Evolutionary conservation across 2,888 invertebrate genomes (phyloP).

Genomic region (Drosophila phalerata): DNA sequence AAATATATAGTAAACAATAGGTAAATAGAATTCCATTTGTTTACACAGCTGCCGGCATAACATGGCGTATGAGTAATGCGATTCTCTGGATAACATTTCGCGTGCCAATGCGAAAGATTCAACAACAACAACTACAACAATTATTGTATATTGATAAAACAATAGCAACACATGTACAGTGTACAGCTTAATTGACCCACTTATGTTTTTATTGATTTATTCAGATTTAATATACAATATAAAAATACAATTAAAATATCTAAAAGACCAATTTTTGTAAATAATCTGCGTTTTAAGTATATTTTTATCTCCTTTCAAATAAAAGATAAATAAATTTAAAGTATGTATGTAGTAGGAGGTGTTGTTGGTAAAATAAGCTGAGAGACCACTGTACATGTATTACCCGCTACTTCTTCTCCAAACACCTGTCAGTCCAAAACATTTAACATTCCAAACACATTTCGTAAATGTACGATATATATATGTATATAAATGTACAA

Average conservation of each 20-base stretch:
- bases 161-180: slow-evolving; percentile 33
- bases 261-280: too few species aligned
- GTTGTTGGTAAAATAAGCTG: too few species aligned
- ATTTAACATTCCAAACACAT: slow-evolving; percentile 70
- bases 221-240: too few species aligned
- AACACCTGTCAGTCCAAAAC: slow-evolving; percentile 19
- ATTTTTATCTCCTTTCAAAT: too few species aligned
- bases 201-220: too few species aligned
- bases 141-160: slow-evolving; percentile 59
- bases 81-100: slow-evolving; percentile 36
- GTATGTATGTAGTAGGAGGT: too few species aligned
- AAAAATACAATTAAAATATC: too few species aligned
- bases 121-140: background rate
- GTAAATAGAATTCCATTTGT: slow-evolving; percentile 51
- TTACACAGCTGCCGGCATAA: slow-evolving; percentile 65
- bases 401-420: slow-evolving; percentile 21
- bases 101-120: slow-evolving; percentile 31
- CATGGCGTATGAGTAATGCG: slow-evolving; percentile 40
- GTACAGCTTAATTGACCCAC: too few species aligned
- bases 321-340: too few species aligned
- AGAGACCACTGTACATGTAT: background rate
- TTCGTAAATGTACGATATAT: background rate
- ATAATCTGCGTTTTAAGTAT: too few species aligned
- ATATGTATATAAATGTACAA: background rate
- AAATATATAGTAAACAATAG: slow-evolving; percentile 30